A percentile compares a stretch with the other conserved stretches of the same genome.
phyloP scores from a whole-genome alignment of 2,797 vertebrate species.

The Florisuga fusca region DNA sequence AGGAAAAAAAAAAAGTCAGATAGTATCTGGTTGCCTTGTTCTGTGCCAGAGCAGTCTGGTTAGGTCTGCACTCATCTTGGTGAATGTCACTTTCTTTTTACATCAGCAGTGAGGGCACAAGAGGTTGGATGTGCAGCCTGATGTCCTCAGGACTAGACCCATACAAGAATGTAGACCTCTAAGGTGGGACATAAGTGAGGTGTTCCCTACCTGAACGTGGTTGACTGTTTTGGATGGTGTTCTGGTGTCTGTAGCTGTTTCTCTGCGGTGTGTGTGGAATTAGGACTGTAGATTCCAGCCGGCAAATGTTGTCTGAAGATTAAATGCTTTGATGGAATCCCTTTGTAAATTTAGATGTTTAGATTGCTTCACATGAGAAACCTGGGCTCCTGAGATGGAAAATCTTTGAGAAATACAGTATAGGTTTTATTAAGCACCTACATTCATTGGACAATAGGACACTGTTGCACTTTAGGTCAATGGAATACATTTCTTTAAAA shows the following conservation, averaged over 20 bases:
- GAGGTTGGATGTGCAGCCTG: neutral
- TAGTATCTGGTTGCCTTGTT: neutral
- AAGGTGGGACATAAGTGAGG: neutral
- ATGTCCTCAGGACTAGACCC: neutral
- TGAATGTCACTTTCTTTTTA: neutral
- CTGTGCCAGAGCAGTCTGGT: neutral
- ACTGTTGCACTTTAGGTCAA: neutral
- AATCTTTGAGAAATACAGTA: neutral
- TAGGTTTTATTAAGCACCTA: neutral
- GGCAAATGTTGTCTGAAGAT: neutral
- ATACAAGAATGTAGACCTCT: neutral
- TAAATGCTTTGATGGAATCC: neutral
- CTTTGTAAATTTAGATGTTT: neutral
- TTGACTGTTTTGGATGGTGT: neutral
- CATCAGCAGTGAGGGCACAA: neutral
- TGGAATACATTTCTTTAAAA: neutral
- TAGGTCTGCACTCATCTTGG: neutral
- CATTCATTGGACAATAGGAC: neutral
- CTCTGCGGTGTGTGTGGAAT: neutral
- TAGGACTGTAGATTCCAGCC: neutral
- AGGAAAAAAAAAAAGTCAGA: neutral
- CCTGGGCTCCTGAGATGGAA: neutral
- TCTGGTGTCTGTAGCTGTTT: neutral
- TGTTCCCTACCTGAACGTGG: neutral
- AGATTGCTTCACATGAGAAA: neutral